Base-by-base conservation (phyloP, 1,140 invertebrate species). In the Stratiolaelaps scimitus region DNA sequence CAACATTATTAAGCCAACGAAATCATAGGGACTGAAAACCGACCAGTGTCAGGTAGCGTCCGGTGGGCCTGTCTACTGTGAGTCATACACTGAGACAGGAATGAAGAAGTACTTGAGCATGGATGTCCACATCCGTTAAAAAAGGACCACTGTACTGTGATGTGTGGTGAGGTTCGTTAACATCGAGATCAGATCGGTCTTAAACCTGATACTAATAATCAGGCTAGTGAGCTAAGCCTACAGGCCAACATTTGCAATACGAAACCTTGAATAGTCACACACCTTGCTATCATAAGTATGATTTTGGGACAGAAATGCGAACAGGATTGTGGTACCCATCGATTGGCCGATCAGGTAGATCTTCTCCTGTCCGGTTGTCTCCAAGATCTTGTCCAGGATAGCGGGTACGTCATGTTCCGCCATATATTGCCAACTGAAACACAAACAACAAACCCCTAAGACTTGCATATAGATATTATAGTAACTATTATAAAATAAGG, bases 261-360 rank as follows among this genome's bases (percentile, higher is more conserved):
- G 47, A 7, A 28, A 48, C 26, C 4, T 48, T 28, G 15, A 2
- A 60, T 48, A n/a, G 23, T 17, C 15, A 23, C 20, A 29, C 17
- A 60, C 80, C 74, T 83, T 84, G 10, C 78, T 71, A 69, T 83
- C 82, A 69, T 84, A 85, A 64, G 83, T 78, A 0, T 83, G 83
- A 17, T 75, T 74, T 28, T 78, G 77, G n/a, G 81, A 81, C 15
- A 60, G 23, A 23, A 26, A 60, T 0, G 84, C 81, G 70, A 79
- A 82, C 68, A 83, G 81, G 1, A 72, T 72, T 0, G 81, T 81
- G 0, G 80, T 83, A n/a, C 86, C 86, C 75, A 86, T 81, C 0
- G 82, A 84, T 71, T 86, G 82, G 0, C 83, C 86, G 1, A 85
- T 72, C 72, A 86, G 88, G 68, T 80, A 78, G 6, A 88, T 66